Evolutionary conservation across 2,113 vertebrate species (phyloP).

Genomic region (Glaucidium brasilianum): DNA sequence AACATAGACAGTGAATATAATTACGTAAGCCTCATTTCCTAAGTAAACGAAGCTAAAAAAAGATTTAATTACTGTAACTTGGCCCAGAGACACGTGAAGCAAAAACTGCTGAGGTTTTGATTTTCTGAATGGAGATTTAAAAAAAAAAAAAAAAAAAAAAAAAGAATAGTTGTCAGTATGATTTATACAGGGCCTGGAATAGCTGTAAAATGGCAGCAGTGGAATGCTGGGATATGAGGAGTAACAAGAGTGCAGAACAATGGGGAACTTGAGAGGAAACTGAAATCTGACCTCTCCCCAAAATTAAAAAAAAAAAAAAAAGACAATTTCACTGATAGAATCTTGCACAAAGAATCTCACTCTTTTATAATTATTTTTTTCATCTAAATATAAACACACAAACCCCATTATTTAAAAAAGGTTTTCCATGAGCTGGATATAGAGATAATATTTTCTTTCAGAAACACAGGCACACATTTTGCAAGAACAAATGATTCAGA

Average conservation of each 20-base stretch:
- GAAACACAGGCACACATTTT: background rate
- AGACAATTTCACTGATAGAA: background rate
- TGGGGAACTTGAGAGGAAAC: background rate
- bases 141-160: too few relatives aligned
- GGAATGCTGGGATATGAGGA: background rate
- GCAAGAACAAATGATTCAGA: background rate
- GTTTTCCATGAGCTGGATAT: background rate
- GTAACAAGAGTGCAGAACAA: background rate
- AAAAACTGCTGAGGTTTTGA: constrained; percentile 29
- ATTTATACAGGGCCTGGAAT: background rate
- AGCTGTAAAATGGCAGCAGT: background rate
- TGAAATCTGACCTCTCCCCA: background rate
- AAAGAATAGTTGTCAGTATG: background rate
- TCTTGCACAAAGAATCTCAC: background rate
- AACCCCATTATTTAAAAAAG: accelerated
- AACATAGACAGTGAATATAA: background rate
- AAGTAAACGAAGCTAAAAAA: constrained; percentile 13
- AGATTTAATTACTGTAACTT: constrained; percentile 13
- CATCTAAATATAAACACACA: background rate
- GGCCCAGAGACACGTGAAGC: background rate
- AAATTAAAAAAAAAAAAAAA: background rate
- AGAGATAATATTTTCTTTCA: background rate
- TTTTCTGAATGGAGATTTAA: background rate
- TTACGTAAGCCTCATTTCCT: constrained; percentile 7
- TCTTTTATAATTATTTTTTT: background rate